Conservation (phyloP, 2,113 vertebrate species). For the Zosterops lateralis region DNA sequence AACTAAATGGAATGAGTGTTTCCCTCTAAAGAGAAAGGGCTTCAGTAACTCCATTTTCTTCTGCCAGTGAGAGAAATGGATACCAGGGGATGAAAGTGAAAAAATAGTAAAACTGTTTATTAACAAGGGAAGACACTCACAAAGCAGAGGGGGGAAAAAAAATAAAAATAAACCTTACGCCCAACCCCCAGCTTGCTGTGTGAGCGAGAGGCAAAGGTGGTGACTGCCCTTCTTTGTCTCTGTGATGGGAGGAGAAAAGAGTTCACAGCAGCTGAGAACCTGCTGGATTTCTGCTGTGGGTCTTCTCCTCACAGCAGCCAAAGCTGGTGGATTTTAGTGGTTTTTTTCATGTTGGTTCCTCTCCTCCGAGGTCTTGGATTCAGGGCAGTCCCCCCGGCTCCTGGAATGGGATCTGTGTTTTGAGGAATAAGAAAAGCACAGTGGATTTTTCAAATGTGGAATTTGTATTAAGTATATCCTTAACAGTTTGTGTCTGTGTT, state of each 20-base stretch:
- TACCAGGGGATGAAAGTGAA: neutral
- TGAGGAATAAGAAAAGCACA: neutral
- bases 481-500: neutral
- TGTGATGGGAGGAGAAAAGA: neutral
- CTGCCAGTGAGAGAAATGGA: neutral
- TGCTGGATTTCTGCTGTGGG: neutral
- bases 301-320: neutral
- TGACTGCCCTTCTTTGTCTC: neutral
- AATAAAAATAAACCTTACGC: neutral
- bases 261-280: neutral
- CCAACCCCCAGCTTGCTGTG: rapidly evolving
- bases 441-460: neutral
- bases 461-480: neutral
- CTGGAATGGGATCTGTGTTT: neutral
- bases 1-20: neutral
- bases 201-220: too few species aligned
- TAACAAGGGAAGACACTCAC: neutral
- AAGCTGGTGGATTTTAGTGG: neutral
- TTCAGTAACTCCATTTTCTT: neutral
- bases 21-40: too few species aligned
- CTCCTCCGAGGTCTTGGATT: neutral
- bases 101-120: neutral
- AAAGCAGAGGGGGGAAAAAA: neutral
- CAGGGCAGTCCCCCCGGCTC: rapidly evolving
- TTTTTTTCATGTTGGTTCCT: neutral